These are phyloP conservation scores for Dasypolia templi DNA, from an alignment of 2,888 invertebrate species.

Conservation along the genomic window DNA sequence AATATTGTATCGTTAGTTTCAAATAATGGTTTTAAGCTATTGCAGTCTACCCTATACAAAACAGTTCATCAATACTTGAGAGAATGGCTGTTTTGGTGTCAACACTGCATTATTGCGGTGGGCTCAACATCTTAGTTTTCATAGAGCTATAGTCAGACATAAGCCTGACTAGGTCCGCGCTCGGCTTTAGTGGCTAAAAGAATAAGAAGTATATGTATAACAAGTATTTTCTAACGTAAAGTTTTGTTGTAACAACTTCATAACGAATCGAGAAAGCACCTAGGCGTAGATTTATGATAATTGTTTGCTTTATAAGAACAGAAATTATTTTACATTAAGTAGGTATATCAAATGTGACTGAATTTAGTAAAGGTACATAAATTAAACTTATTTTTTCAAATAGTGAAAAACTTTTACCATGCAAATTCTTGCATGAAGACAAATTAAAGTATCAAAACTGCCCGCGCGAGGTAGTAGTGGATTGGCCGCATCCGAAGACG, in stretches of 20 bases:
- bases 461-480: slow-evolving; percentile 64
- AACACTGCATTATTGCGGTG: not conserved
- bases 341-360: not conserved
- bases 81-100: not conserved
- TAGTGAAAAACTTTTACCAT: not conserved
- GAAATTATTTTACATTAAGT: not conserved
- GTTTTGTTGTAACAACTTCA: not conserved
- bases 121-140: not conserved
- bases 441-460: slow-evolving; percentile 80
- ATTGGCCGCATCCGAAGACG: slow-evolving; percentile 87
- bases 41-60: not conserved
- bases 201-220: not conserved
- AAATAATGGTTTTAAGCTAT: not conserved
- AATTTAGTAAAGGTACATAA: not conserved
- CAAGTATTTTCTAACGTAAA: not conserved
- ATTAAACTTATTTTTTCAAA: not conserved
- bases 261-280: not conserved
- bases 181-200: not conserved
- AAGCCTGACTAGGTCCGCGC: not conserved
- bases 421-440: not conserved
- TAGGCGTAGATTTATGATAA: not conserved
- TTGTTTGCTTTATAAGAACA: not conserved
- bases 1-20: not conserved
- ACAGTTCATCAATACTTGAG: not conserved
- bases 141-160: no score